Conservation (phyloP, 1,140 invertebrate species). For the Aphis gossypii region DNA sequence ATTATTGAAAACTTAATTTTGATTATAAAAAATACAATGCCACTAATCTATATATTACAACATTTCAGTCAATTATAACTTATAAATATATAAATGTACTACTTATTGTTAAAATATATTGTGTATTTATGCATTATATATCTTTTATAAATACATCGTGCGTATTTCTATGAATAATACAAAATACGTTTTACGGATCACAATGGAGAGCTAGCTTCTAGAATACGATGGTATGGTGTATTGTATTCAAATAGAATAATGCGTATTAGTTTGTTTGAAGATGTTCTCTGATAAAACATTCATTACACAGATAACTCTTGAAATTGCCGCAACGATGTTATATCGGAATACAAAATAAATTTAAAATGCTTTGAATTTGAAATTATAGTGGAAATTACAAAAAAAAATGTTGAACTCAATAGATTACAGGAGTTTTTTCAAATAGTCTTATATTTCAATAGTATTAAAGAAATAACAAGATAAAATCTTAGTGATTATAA, state of each 20-base stretch:
- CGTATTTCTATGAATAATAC: conserved; percentile 32
- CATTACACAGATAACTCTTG: background rate
- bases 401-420: background rate
- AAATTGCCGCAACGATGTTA: background rate
- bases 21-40: background rate
- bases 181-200: background rate
- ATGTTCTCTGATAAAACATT: background rate
- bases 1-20: background rate
- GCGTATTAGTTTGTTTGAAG: background rate
- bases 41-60: background rate
- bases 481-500: background rate
- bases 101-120: conserved; percentile 3
- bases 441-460: background rate
- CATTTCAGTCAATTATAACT: background rate
- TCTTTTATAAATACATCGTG: background rate
- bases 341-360: background rate
- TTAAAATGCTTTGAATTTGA: background rate
- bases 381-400: background rate
- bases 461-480: background rate
- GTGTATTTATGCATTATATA: background rate
- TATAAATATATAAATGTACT: background rate
- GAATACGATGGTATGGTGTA: background rate
- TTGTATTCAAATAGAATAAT: conserved; percentile 39
- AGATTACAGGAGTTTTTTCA: background rate
- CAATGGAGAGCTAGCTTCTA: conserved; percentile 8